Evolutionary conservation across 2,113 vertebrate genomes (phyloP).

Genomic region (Lathamus discolor): DNA sequence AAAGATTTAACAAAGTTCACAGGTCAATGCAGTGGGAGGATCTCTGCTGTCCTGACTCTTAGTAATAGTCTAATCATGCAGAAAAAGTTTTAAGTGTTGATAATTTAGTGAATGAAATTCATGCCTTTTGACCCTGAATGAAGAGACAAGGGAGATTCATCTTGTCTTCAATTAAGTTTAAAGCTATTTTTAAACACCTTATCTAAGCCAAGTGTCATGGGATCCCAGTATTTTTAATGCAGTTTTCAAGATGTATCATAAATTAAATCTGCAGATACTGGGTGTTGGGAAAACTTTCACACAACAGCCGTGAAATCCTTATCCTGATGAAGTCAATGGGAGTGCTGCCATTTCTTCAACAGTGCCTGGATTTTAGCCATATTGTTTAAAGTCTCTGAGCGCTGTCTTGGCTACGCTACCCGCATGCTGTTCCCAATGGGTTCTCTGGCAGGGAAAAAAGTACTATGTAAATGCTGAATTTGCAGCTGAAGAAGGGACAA

Average conservation of each 20-base stretch:
- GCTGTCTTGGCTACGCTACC: neutral
- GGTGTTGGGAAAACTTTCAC: constrained; percentile 10
- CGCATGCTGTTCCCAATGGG: constrained; percentile 14
- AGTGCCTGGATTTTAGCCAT: constrained; percentile 41
- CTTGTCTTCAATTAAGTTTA: constrained; percentile 65
- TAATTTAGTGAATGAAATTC: constrained; percentile 71
- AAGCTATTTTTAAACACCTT: constrained; percentile 29
- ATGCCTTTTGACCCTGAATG: constrained; percentile 74
- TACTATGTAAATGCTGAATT: neutral
- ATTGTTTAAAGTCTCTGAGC: neutral
- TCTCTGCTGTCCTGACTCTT: constrained; percentile 66
- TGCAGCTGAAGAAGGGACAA: neutral
- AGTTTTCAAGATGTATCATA: neutral
- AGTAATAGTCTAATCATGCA: constrained; percentile 77
- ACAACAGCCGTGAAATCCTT: neutral
- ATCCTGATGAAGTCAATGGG: neutral
- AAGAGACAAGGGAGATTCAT: constrained; percentile 50
- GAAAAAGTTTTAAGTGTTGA: constrained; percentile 76
- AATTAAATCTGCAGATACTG: constrained; percentile 32
- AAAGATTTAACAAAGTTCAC: constrained; percentile 78
- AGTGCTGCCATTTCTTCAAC: constrained; percentile 40
- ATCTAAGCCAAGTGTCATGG: neutral
- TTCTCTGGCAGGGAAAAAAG: neutral
- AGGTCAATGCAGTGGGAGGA: constrained; percentile 80
- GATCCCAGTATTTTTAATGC: neutral